Evolutionary conservation across 2,797 vertebrate genomes (phyloP).

Genomic region (Oryzias sinensis): DNA sequence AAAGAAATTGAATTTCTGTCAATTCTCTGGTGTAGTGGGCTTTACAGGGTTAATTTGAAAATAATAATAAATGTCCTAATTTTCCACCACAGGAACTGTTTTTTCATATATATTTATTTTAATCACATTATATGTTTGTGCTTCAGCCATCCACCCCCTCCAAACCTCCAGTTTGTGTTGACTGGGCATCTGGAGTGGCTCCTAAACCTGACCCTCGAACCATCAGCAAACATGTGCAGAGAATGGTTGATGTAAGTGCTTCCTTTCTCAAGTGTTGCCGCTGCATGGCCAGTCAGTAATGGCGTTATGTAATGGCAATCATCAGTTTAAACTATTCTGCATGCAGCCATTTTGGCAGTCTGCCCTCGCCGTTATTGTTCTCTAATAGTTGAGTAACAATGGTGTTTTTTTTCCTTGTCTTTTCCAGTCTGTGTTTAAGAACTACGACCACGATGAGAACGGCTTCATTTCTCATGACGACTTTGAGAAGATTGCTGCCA

Average conservation of each 20-base stretch:
- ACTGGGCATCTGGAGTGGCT: slow-evolving; percentile 92
- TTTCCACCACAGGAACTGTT: too few species aligned
- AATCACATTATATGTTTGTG: slow-evolving; percentile 8
- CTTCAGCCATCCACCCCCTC: slow-evolving; percentile 89
- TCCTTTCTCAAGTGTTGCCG: slow-evolving; percentile 26
- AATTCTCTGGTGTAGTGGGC: too few species aligned
- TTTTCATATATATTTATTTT: neutral
- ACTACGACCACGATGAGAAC: slow-evolving; percentile 94
- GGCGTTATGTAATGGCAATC: slow-evolving; percentile 32
- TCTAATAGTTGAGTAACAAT: slow-evolving; percentile 21
- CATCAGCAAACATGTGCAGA: slow-evolving; percentile 93
- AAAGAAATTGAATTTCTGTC: too few species aligned
- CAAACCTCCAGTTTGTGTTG: slow-evolving; percentile 88
- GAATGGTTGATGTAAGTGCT: slow-evolving; percentile 91
- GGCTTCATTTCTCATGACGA: slow-evolving; percentile 95
- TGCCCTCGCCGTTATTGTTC: slow-evolving; percentile 36
- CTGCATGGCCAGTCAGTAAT: slow-evolving; percentile 6
- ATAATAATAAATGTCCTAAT: too few species aligned
- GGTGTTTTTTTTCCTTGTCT: slow-evolving; percentile 42
- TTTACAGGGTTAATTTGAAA: too few species aligned
- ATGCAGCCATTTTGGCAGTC: slow-evolving; percentile 30
- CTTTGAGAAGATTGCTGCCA: slow-evolving; percentile 95
- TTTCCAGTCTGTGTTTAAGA: slow-evolving; percentile 93
- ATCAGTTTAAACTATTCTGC: slow-evolving; percentile 30
- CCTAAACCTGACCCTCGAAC: slow-evolving; percentile 94